phyloP scores from a whole-genome alignment of 2,113 vertebrate species.

The Platichthys stellatus region DNA sequence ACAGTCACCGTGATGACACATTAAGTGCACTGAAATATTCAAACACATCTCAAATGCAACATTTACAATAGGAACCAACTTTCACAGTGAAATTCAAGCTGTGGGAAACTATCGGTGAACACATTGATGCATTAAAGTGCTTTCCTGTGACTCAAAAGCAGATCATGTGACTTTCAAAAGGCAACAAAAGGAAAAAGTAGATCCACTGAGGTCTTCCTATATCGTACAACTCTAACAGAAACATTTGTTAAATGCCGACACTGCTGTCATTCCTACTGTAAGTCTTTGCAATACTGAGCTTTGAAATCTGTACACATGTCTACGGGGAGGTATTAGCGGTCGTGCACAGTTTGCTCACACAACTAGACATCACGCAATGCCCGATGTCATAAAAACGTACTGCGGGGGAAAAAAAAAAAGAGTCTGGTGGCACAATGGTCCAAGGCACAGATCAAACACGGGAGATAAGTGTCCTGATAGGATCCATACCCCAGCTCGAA shows the following conservation, averaged over 20 bases:
- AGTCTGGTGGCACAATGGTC: constrained; percentile 30
- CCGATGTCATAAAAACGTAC: constrained; percentile 43
- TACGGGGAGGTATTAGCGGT: constrained; percentile 35
- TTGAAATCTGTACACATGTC: constrained; percentile 30
- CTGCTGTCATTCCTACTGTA: constrained; percentile 7
- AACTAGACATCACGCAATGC: constrained; percentile 39
- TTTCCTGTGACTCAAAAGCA: constrained; percentile 61
- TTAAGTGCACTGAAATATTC: constrained; percentile 45
- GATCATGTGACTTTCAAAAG: constrained; percentile 48
- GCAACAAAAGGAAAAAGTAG: constrained; percentile 11
- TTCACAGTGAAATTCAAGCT: constrained; percentile 69
- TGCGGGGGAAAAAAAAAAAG: neutral
- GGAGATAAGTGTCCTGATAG: constrained; percentile 46
- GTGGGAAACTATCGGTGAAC: constrained; percentile 31
- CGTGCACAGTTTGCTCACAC: constrained; percentile 39
- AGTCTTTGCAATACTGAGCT: neutral
- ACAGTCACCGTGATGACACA: constrained; percentile 28
- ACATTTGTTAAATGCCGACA: neutral
- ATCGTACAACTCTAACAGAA: constrained; percentile 29
- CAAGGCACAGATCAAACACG: constrained; percentile 38
- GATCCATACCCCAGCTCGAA: constrained; percentile 14
- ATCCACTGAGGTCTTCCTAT: constrained; percentile 5
- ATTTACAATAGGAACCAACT: constrained; percentile 59
- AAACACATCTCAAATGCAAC: constrained; percentile 65
- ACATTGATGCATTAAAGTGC: constrained; percentile 76